Base-by-base conservation (phyloP, 1,140 invertebrate genomes). In the Lethrus apterus region DNA sequence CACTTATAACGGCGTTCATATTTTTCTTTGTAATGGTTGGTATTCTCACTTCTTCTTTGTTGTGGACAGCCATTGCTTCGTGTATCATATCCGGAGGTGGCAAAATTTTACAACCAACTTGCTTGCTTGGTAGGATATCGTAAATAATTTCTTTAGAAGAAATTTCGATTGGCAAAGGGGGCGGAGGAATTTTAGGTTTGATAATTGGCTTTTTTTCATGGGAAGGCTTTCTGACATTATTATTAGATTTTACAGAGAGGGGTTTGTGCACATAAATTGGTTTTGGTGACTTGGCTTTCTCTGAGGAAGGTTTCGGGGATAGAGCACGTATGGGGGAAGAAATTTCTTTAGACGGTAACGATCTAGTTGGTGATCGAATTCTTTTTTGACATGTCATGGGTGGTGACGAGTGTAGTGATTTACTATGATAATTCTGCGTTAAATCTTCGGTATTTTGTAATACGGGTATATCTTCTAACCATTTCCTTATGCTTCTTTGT, bases 391-490 rank as follows among this genome's bases (percentile, higher is more conserved):
- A 14, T 2, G 23, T 9, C 7, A 29, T 14, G 11, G 5, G 7
- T 0, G 26, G 11, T 13, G 10, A 14, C 3, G 8, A 15, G 0
- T 18, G 14, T 9, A 18, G 5, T 53, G 48, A 34, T 53, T 57
- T 1, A n/a, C n/a, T n/a, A 3, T 36, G 32, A 10, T 9, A 38
- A 8, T 26, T 23, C 38, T 20, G 29, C 3, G 8, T 26, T 33
- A 19, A n/a, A 18, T 46, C 44, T 18, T 46, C 34, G 5, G 4
- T 30, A 36, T 24, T 46, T 70, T 60, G 72, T 11, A 66, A 46
- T 19, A 63, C 29, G 23, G 79, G 77, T 10, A 89, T 78, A 58
- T 86, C 80, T 60, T 86, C 83, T 15, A 89, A 59, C 86, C 85
- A 86, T 59, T 86, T 81, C 46, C 82, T 69, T 4, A 89, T 84